Percentiles rank a stretch among this genome's conserved stretches.
Conservation (phyloP, 1,140 invertebrate species). For the Pogonus chalceus region DNA sequence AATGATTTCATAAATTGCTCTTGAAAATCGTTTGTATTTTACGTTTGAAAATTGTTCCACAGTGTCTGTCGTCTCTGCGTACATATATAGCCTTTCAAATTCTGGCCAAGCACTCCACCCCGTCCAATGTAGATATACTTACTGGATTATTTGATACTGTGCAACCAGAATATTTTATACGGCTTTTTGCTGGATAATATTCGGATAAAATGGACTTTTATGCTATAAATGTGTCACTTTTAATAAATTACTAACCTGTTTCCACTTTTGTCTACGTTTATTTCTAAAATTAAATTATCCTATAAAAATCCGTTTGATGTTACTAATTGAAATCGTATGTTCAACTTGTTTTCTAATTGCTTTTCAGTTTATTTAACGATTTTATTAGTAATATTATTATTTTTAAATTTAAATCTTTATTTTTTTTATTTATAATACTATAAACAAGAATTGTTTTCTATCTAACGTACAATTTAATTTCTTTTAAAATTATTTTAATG, state of each 20-base stretch:
- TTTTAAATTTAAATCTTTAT: too few relatives aligned
- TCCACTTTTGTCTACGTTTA: too few relatives aligned
- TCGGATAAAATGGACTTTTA: background rate
- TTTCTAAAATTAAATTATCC: too few relatives aligned
- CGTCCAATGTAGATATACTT: background rate
- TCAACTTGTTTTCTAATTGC: too few relatives aligned
- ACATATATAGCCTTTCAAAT: background rate
- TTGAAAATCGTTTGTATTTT: background rate
- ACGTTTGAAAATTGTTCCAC: background rate
- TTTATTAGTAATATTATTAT: too few relatives aligned
- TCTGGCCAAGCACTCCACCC: background rate
- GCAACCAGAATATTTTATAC: background rate
- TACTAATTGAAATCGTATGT: too few relatives aligned
- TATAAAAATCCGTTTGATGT: too few relatives aligned
- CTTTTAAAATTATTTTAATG: too few relatives aligned
- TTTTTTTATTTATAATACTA: too few relatives aligned
- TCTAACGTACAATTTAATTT: too few relatives aligned
- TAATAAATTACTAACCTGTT: background rate
- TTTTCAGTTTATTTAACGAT: too few relatives aligned
- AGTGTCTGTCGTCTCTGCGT: background rate
- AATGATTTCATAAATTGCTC: slow-evolving; percentile 1
- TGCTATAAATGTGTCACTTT: background rate
- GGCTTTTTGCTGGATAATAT: background rate
- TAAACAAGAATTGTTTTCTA: too few relatives aligned
- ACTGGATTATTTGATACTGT: background rate